Evolutionary conservation across 1,140 invertebrate genomes (phyloP).

Genomic region (Polypedilum vanderplanki): DNA sequence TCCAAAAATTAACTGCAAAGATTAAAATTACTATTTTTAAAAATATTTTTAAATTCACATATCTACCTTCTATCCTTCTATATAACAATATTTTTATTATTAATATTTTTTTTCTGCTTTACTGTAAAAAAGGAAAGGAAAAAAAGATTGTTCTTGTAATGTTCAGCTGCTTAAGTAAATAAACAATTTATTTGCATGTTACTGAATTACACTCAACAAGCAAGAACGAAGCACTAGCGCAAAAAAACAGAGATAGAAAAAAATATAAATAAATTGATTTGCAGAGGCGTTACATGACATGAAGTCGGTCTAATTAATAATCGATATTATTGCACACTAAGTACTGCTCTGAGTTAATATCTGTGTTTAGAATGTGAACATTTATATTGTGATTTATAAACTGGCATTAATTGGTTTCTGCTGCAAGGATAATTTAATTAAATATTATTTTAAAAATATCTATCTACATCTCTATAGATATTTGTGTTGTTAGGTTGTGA

Average conservation of each 20-base stretch:
- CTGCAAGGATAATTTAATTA: conserved; percentile 8
- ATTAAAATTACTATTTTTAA: too few species aligned
- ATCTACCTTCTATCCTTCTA: too few species aligned
- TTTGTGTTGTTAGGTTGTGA: neutral
- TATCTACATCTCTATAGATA: too few species aligned
- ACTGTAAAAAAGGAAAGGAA: too few species aligned
- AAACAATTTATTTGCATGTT: conserved; percentile 2
- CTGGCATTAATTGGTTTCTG: conserved; percentile 6
- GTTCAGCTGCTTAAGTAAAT: conserved; percentile 7
- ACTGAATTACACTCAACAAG: conserved; percentile 6
- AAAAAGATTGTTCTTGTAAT: neutral
- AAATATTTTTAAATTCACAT: too few species aligned
- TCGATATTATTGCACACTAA: neutral
- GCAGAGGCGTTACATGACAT: conserved; percentile 5
- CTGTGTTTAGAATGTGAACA: too few species aligned
- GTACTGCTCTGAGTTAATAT: neutral
- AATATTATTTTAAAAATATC: too few species aligned
- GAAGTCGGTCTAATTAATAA: conserved; percentile 2
- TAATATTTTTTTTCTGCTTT: too few species aligned
- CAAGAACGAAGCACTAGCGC: neutral
- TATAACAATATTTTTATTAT: too few species aligned
- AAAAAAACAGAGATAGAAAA: too few species aligned
- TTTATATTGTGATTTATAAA: neutral
- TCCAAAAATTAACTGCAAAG: too few species aligned
- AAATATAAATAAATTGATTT: neutral